Evolutionary conservation across 2,113 vertebrate genomes (phyloP).

Genomic region (Anarhynchus alexandrinus): DNA sequence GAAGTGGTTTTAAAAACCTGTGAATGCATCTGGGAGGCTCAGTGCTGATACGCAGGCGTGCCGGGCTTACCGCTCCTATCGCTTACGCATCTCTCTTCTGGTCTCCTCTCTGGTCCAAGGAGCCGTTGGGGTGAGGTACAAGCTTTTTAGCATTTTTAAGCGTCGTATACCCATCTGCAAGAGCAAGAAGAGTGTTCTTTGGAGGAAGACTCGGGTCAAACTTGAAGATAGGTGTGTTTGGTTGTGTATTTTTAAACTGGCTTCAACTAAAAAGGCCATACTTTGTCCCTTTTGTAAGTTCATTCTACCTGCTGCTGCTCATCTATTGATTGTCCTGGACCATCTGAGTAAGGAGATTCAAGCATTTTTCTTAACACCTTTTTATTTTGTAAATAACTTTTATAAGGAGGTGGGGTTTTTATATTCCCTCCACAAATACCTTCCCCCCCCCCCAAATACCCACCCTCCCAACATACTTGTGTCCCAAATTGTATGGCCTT

Average conservation of each 20-base stretch:
- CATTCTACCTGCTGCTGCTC: not conserved
- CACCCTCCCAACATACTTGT: accelerated
- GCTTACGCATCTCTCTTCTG: not conserved
- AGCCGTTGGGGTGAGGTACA: not conserved
- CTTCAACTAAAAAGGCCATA: accelerated
- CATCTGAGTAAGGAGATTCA: not conserved
- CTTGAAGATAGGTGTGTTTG: not conserved
- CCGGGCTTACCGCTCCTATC: not conserved
- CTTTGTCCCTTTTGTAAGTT: not conserved
- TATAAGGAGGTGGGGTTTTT: not conserved
- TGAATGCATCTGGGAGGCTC: not conserved
- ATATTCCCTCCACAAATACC: not conserved
- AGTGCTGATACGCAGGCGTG: not conserved
- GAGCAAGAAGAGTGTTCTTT: not conserved
- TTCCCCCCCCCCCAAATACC: no score
- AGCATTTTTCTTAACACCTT: not conserved
- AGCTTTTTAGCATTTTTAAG: not conserved
- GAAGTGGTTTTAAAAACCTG: not conserved
- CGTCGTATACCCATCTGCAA: not conserved
- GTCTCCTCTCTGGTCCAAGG: not conserved
- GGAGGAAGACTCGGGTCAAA: not conserved
- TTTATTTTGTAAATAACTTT: not conserved
- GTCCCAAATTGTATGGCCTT: not conserved
- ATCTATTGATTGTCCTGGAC: not conserved
- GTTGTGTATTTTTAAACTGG: not conserved